A percentile compares a stretch with the other conserved stretches of the same genome.
Conservation (phyloP, 2,888 invertebrate genomes). For the Patella pellucida region DNA sequence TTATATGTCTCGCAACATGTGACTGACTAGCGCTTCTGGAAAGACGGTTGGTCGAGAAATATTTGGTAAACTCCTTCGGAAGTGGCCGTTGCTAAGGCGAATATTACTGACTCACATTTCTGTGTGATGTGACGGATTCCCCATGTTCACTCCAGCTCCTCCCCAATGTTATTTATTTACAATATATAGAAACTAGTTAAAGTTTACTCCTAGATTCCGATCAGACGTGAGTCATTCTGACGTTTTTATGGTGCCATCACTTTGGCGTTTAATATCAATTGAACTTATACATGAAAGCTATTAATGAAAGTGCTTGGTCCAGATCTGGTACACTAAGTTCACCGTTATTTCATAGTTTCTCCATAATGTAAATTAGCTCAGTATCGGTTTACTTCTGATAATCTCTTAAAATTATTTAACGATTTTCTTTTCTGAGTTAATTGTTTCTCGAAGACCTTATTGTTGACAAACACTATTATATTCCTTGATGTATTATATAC, state of each 20-base stretch:
- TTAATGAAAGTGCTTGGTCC: no score
- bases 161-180: conserved; percentile 3
- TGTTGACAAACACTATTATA: no score
- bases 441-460: no score
- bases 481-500: no score
- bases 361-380: no score
- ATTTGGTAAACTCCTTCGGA: neutral
- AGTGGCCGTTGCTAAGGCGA: conserved; percentile 1
- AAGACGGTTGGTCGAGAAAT: conserved; percentile 2
- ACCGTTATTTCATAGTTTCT: no score
- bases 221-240: neutral
- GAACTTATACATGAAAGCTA: no score
- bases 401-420: no score
- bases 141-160: neutral
- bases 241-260: neutral
- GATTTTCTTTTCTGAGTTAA: no score
- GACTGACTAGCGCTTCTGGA: conserved; percentile 2
- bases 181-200: neutral
- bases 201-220: neutral
- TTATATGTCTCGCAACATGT: conserved; percentile 40
- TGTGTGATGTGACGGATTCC: neutral
- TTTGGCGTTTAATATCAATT: no score
- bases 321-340: no score
- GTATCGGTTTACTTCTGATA: no score
- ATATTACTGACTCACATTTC: conserved; percentile 5